Evolutionary conservation across 1,140 invertebrate genomes (phyloP).

Genomic region (Eumaeus atala): DNA sequence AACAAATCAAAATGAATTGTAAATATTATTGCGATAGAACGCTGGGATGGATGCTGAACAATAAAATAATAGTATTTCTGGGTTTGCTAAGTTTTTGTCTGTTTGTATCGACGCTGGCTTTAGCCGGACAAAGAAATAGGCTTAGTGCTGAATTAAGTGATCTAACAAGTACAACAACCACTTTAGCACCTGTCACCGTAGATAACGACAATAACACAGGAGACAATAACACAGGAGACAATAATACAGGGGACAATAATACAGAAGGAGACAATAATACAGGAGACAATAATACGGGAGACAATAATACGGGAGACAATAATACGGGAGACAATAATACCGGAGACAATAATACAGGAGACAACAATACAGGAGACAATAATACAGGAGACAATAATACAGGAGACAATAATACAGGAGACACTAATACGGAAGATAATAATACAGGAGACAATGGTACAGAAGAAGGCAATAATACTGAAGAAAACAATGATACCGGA

Average conservation of each 20-base stretch:
- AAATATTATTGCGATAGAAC: conserved; percentile 45
- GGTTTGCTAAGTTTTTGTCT: conserved; percentile 49
- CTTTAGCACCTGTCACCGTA: conserved; percentile 8
- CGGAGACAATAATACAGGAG: not conserved
- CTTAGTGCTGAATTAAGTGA: conserved; percentile 32
- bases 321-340: not conserved
- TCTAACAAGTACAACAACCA: conserved; percentile 23
- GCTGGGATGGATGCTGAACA: conserved; percentile 51
- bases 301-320: not conserved
- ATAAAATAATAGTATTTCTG: conserved; percentile 59
- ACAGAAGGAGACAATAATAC: not conserved
- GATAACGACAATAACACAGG: not conserved
- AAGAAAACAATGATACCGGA: not conserved
- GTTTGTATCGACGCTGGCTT: conserved; percentile 49
- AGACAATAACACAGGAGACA: not conserved
- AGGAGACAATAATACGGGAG: not conserved
- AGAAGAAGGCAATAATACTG: not conserved
- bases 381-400: not conserved
- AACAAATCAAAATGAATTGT: conserved; percentile 38
- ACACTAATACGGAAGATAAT: not conserved
- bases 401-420: not conserved
- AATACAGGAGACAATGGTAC: not conserved
- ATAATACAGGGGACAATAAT: not conserved
- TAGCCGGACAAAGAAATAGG: conserved; percentile 48
- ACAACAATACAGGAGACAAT: not conserved